Evolutionary conservation across 2,888 invertebrate genomes (phyloP).

Genomic region (Aleiodes alternator): DNA sequence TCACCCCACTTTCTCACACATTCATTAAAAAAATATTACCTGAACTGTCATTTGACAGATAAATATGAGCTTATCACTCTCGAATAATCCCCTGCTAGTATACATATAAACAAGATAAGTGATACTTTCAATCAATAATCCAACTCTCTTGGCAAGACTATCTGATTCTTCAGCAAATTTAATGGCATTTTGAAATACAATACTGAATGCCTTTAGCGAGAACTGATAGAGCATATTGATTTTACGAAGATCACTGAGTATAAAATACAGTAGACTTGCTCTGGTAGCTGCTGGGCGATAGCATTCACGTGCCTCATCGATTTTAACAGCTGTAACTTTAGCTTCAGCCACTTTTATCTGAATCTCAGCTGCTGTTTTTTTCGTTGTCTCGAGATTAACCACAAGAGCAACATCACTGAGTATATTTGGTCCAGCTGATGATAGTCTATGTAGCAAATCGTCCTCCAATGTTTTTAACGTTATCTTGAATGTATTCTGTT

Average conservation of each 20-base stretch:
- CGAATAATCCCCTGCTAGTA: constrained; percentile 93
- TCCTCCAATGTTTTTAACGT: constrained; percentile 94
- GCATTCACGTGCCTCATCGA: constrained; percentile 93
- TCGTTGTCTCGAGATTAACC: constrained; percentile 94
- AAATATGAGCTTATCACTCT: constrained; percentile 93
- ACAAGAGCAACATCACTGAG: constrained; percentile 93
- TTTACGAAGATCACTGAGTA: constrained; percentile 92
- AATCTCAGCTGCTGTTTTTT: constrained; percentile 93
- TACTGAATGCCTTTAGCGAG: constrained; percentile 94
- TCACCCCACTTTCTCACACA: too few species aligned
- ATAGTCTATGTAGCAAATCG: constrained; percentile 88
- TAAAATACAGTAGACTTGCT: constrained; percentile 94
- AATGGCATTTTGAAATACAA: constrained; percentile 92
- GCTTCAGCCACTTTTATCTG: constrained; percentile 91
- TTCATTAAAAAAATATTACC: constrained; percentile 74
- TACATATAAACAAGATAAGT: constrained; percentile 92
- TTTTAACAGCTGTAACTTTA: constrained; percentile 88
- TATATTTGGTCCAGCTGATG: constrained; percentile 94
- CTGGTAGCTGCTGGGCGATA: constrained; percentile 91
- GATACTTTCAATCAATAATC: constrained; percentile 89
- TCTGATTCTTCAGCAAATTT: constrained; percentile 82
- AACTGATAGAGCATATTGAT: constrained; percentile 98
- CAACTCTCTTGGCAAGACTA: constrained; percentile 84
- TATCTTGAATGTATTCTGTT: constrained; percentile 96
- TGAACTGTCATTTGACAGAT: constrained; percentile 90